Percentiles rank a stretch among this genome's conserved stretches.
These are phyloP conservation scores for Podilymbus podiceps DNA, from an alignment of 2,113 vertebrate species.

Conservation along the genomic window DNA sequence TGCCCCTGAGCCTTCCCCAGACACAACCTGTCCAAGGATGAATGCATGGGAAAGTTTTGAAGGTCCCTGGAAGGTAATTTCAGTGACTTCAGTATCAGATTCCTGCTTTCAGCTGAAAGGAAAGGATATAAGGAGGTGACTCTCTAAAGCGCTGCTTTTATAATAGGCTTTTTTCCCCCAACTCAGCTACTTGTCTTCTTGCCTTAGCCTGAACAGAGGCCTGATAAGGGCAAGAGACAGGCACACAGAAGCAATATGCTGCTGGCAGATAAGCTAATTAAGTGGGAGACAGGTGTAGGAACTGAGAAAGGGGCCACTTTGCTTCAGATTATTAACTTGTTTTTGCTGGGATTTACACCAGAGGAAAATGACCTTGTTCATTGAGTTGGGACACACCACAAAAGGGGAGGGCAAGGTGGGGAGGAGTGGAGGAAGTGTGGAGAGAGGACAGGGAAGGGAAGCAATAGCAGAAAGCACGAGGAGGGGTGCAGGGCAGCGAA, in stretches of 20 bases:
- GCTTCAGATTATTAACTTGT: conserved; percentile 17
- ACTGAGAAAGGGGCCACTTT: conserved; percentile 29
- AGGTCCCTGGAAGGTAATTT: conserved; percentile 37
- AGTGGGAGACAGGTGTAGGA: conserved; percentile 30
- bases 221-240: conserved; percentile 57
- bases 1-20: background rate
- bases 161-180: conserved; percentile 60
- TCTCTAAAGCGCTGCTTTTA: conserved; percentile 43
- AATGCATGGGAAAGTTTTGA: background rate
- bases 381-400: background rate
- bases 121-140: conserved; percentile 53
- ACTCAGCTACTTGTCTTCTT: conserved; percentile 64
- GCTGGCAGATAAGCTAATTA: conserved; percentile 58
- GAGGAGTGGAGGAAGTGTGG: background rate
- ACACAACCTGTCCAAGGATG: background rate
- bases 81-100: conserved; percentile 7
- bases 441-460: background rate
- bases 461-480: fast-evolving
- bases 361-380: background rate
- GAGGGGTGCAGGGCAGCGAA: background rate
- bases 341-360: conserved; percentile 39
- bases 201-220: conserved; percentile 41
- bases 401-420: background rate
- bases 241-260: conserved; percentile 29
- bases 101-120: conserved; percentile 40